Percentiles rank a stretch among this genome's conserved stretches.
These are phyloP conservation scores for Drosophila gaucha DNA, from an alignment of 2,888 invertebrate genomes.

Conservation along the genomic window DNA sequence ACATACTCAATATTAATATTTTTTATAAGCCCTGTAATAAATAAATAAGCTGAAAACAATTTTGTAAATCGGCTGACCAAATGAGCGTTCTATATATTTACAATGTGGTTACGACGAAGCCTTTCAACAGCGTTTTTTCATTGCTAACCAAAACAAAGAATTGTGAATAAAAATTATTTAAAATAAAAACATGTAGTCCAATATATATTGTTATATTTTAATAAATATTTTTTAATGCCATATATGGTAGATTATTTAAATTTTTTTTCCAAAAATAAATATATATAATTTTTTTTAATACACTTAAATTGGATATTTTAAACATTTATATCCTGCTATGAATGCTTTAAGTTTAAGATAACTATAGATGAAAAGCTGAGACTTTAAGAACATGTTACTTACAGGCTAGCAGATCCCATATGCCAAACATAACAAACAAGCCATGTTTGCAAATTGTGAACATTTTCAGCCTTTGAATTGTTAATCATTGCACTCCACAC, in stretches of 20 bases:
- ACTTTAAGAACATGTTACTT: neutral
- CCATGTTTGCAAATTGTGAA: neutral
- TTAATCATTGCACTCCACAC: slow-evolving; percentile 38
- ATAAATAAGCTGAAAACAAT: neutral
- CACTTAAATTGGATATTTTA: neutral
- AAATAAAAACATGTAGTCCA: neutral
- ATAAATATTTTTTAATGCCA: neutral
- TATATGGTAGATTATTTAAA: neutral
- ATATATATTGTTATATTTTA: neutral
- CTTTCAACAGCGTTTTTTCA: neutral
- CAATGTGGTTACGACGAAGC: neutral
- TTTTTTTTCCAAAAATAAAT: neutral
- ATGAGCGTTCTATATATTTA: neutral
- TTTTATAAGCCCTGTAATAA: neutral
- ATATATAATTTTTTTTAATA: neutral
- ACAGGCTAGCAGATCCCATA: neutral
- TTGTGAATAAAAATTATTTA: neutral
- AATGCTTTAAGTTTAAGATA: too few relatives aligned
- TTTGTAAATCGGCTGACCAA: too few relatives aligned
- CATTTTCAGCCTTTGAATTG: slow-evolving; percentile 27
- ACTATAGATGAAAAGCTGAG: neutral
- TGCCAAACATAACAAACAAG: neutral
- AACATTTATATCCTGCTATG: too few relatives aligned
- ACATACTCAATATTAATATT: neutral
- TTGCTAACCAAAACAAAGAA: neutral